Evolutionary conservation across 2,888 invertebrate species (phyloP).

Genomic region (Tupiocoris notatus): DNA sequence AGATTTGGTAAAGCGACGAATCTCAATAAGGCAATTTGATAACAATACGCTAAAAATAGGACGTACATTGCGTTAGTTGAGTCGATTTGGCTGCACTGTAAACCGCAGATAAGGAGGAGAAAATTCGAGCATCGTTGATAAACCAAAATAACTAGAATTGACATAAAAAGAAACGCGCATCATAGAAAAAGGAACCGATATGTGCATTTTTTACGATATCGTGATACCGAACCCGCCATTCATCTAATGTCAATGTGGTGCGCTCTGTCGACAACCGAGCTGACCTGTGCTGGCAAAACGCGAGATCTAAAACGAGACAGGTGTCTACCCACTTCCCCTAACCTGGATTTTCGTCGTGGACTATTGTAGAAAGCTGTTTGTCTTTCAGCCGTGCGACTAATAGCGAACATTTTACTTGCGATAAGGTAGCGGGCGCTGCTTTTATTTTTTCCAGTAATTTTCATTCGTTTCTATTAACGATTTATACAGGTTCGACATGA

Average conservation of each 20-base stretch:
- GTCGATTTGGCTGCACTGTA: constrained; percentile 13
- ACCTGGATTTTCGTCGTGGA: no score
- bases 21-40: constrained; percentile 40
- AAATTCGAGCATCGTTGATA: constrained; percentile 26
- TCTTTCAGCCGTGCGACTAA: no score
- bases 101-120: constrained; percentile 23
- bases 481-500: no score
- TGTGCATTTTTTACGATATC: neutral
- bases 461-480: no score
- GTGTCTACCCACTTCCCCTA: neutral
- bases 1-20: constrained; percentile 2
- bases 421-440: no score
- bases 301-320: neutral
- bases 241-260: neutral
- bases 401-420: no score
- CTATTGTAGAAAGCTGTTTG: no score
- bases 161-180: constrained; percentile 16
- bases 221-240: neutral
- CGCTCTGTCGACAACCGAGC: constrained; percentile 3
- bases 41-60: constrained; percentile 38
- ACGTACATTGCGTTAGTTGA: constrained; percentile 11
- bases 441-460: no score
- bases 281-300: no score
- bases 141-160: constrained; percentile 16
- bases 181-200: no score